Evolutionary conservation across 2,113 vertebrate species (phyloP).

Genomic region (Coryphaenoides rupestris): DNA sequence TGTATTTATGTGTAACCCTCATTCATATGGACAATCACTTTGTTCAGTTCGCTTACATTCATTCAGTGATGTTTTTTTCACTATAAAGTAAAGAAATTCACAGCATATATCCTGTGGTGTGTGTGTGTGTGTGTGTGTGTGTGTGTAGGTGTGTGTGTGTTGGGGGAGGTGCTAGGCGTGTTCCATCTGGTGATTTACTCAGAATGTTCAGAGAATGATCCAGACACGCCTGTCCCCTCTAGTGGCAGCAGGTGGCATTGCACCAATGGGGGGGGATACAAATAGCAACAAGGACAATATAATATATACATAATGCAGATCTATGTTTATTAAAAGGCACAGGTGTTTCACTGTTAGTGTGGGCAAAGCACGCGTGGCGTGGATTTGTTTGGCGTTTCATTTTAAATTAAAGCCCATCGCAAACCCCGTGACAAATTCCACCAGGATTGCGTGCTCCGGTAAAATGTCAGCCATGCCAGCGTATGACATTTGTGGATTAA

Average conservation of each 20-base stretch:
- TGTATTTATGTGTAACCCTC: too few relatives aligned
- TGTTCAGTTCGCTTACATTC: too few relatives aligned
- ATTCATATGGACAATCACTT: too few relatives aligned
- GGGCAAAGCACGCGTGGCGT: too few relatives aligned
- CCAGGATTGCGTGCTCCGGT: slow-evolving; percentile 35
- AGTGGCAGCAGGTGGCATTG: slow-evolving; percentile 39
- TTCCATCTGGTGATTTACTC: not conserved
- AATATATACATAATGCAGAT: too few relatives aligned
- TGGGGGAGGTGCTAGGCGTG: too few relatives aligned
- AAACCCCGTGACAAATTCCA: slow-evolving; percentile 36
- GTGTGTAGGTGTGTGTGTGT: not conserved
- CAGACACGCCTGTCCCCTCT: slow-evolving; percentile 51
- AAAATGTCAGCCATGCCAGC: slow-evolving; percentile 49
- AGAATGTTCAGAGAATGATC: slow-evolving; percentile 1
- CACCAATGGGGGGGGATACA: slow-evolving; percentile 3
- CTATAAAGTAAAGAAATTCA: not conserved
- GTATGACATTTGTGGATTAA: slow-evolving; percentile 44
- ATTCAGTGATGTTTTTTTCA: not conserved
- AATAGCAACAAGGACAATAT: too few relatives aligned
- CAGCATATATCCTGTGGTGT: not conserved
- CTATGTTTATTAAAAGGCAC: too few relatives aligned
- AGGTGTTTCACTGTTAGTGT: too few relatives aligned
- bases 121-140: not conserved
- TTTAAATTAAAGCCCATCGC: too few relatives aligned
- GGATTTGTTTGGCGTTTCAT: too few relatives aligned